Conservation (phyloP, 2,113 vertebrate genomes). For the Corvus hawaiiensis region DNA sequence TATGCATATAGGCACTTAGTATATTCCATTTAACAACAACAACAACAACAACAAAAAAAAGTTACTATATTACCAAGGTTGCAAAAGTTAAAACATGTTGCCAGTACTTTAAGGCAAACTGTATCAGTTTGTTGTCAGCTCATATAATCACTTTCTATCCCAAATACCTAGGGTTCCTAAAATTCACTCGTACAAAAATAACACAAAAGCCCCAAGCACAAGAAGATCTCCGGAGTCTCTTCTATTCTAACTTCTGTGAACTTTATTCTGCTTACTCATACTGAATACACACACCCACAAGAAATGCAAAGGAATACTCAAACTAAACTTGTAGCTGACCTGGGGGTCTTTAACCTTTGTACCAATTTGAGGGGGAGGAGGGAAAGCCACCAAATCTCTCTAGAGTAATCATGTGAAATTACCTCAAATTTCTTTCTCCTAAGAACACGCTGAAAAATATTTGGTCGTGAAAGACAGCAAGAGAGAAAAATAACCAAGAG, state of each 20-base stretch:
- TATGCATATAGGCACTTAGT: fast-evolving
- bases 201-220: not conserved
- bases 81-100: not conserved
- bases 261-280: not conserved
- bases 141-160: not conserved
- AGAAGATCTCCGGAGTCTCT: not conserved
- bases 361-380: not conserved
- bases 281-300: not conserved
- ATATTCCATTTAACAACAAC: not conserved
- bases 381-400: not conserved
- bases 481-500: not conserved
- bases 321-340: not conserved
- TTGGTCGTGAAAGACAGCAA: not conserved
- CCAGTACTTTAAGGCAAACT: not conserved
- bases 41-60: not conserved
- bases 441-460: not conserved
- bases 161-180: not conserved
- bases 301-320: not conserved
- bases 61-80: not conserved
- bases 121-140: not conserved
- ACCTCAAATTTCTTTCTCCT: not conserved
- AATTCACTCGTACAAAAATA: not conserved
- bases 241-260: not conserved
- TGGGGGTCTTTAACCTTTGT: not conserved
- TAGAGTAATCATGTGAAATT: not conserved